Evolutionary conservation across 2,797 vertebrate species (phyloP).

Genomic region (Smutsia gigantea): DNA sequence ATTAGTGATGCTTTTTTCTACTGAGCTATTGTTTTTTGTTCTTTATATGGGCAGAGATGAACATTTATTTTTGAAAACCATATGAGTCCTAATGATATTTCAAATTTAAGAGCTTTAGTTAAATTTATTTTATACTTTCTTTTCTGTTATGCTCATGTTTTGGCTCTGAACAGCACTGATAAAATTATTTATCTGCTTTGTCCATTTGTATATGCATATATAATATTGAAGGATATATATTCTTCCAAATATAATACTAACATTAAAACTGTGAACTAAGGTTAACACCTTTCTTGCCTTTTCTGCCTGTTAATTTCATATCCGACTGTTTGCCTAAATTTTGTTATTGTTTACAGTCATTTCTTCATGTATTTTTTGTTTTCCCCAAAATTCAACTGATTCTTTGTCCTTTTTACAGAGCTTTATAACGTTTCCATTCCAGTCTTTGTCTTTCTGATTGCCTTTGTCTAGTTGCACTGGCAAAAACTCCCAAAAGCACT

Average conservation of each 20-base stretch:
- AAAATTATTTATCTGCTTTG: not conserved
- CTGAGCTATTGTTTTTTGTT: not conserved
- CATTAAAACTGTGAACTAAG: not conserved
- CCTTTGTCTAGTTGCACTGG: not conserved
- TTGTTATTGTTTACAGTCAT: not conserved
- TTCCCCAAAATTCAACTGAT: not conserved
- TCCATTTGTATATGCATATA: not conserved
- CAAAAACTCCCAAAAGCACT: not conserved
- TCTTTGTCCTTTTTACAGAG: not conserved
- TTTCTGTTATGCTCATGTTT: not conserved
- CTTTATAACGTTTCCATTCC: not conserved
- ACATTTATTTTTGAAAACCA: not conserved
- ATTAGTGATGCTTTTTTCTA: not conserved
- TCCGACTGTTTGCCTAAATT: not conserved
- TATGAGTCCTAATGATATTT: not conserved
- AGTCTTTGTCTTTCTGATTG: not conserved
- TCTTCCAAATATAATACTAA: not conserved
- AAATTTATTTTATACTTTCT: not conserved
- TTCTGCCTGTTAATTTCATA: not conserved
- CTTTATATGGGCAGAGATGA: not conserved
- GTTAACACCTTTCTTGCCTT: not conserved
- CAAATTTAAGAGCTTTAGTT: not conserved
- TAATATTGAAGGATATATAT: not conserved
- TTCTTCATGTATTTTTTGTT: not conserved
- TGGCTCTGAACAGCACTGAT: not conserved